Base-by-base conservation (phyloP, 2,113 vertebrate species). In the Xyliphius kryptos region DNA sequence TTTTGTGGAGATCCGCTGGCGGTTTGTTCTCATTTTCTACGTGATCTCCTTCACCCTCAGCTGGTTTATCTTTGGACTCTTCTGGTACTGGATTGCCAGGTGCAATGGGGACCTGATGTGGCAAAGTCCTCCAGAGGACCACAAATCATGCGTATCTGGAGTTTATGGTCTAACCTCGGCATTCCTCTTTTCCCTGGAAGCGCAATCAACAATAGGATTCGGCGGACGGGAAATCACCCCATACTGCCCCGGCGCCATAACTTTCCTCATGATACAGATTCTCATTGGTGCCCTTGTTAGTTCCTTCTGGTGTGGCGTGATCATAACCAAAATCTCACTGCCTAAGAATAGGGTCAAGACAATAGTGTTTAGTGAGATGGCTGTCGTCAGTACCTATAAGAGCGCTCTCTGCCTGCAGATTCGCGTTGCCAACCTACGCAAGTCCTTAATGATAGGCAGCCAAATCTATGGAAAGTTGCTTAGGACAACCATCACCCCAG, bases 251-350 rank as follows among this genome's bases (percentile, higher is more conserved):
- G 40, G 47, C 44, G 55, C 55, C 38, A 58, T 66, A n/a, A 12
- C 16, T 32, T 37, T 66, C 7, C n/a, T 58, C 8, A 44, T 58
- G 16, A 52, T 66, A 12, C 64, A 66, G 55, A 51, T 14, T 44
- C 64, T 66, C 9, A 1, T 66, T 9, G 64, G 64, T 5, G 15
- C 47, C 11, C 41, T 66, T 11, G 58, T 52, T 51, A 58, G 51
- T 47, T 51, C 55, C 46, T 66, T 66, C 38, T 58, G 55, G 55
- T 66, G 64, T 43, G 64, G 64, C 43, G 46, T 66, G 37, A 37
- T 66, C 6, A 66, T 66, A 55, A 51, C 64, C 64, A 66, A 59
- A 44, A 66, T 66, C 40, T 41, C 64, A 32, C 55, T 66, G 9
- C 64, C 64, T 8, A 66, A 66, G 21, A 66, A 51, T 19, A 51